Conservation (phyloP, 1,140 invertebrate genomes). For the Megalopta genalis region DNA sequence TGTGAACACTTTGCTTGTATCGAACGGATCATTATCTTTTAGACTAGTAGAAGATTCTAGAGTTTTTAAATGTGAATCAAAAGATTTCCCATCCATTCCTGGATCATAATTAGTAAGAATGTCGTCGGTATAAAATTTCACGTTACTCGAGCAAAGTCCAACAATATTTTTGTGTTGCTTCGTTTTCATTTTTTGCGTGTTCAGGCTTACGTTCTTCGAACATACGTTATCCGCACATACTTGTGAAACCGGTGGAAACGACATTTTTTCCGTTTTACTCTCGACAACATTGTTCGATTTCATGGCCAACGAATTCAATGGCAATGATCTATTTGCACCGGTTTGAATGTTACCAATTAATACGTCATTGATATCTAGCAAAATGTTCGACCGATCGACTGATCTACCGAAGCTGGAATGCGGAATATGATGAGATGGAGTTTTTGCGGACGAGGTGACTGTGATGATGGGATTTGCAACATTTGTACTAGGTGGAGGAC, state of each 20-base stretch:
- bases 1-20: slow-evolving; percentile 69
- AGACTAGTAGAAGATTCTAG: slow-evolving; percentile 27
- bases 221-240: background rate
- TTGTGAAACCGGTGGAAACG: background rate
- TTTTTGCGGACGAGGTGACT: slow-evolving; percentile 51
- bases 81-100: background rate
- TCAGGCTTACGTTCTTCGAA: background rate
- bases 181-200: background rate
- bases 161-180: background rate
- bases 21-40: slow-evolving; percentile 70
- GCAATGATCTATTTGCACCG: slow-evolving; percentile 3
- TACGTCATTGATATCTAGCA: slow-evolving; percentile 12
- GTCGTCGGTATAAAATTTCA: slow-evolving; percentile 18
- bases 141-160: background rate
- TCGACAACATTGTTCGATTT: slow-evolving; percentile 15
- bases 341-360: slow-evolving; percentile 1
- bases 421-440: slow-evolving; percentile 34
- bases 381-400: slow-evolving; percentile 31
- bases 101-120: slow-evolving; percentile 17
- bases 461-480: slow-evolving; percentile 58
- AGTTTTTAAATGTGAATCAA: slow-evolving; percentile 26
- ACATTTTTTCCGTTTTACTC: slow-evolving; percentile 31
- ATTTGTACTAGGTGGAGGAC: slow-evolving; percentile 73
- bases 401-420: slow-evolving; percentile 33
- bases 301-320: slow-evolving; percentile 9